Evolutionary conservation across 1,140 invertebrate genomes (phyloP), one percentile per base, ranked within the genome.

Genomic region (Ptiloglossa arizonensis): DNA sequence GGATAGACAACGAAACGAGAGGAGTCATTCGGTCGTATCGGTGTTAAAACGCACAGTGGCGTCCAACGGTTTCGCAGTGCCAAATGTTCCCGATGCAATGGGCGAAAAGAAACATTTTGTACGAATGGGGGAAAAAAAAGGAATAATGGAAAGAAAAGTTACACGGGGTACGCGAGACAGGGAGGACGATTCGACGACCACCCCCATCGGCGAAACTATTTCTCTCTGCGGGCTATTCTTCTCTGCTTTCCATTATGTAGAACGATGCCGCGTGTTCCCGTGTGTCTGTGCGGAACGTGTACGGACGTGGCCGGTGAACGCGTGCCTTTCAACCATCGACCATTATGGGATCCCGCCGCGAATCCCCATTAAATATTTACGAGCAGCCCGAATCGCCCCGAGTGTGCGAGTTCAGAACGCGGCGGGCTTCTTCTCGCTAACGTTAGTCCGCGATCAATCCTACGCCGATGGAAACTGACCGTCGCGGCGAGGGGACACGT

Each of bases 291-390:
- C 4, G 52, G 6, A 50, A 50, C 46, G 0, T 2, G 46, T 11
- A 48, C 19, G 41, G 29, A n/a, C 48, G 29, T 19, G 35, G 5
- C 1, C 44, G 35, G 57, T 22, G 50, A n/a, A 69, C 50, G 52
- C 35, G 35, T 69, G 52, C 52, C 41, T 64, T 78, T 50, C 32
- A 46, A 52, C 44, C 60, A 66, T 60, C 38, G 24, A 44, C 75
- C 75, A 67, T 82, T 64, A 56, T 44, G 29, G 57, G 57, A 41
- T 72, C 64, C 46, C 46, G 57, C 44, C 27, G 57, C 52, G 80
- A 56, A 74, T 75, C n/a, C 22, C 66, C 70, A 59, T 84, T 84
- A 84, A 84, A 84, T 84, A 84, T 84, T 84, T 83, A 75, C 81
- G 38, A 48, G 54, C 46, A 46, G 15, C 27, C 69, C 59, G 63